Base-by-base conservation (phyloP, 2,113 vertebrate species). In the Anolis sagrei region DNA sequence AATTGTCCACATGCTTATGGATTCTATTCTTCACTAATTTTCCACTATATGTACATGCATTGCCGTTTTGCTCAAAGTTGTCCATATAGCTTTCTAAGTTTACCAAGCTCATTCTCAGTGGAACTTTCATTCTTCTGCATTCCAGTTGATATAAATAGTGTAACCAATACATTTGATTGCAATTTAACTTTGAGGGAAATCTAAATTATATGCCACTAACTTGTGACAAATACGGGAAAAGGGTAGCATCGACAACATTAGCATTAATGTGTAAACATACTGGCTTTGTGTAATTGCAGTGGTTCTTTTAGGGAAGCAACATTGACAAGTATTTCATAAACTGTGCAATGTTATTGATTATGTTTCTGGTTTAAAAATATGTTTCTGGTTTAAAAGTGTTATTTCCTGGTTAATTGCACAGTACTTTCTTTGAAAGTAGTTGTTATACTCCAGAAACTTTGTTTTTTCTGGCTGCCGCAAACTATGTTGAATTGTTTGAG, bases 21-120 rank as follows among this genome's bases (percentile, higher is more conserved):
- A n/a, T n/a, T 32, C 21, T 29, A 11, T 77, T 21, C 21, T 85
- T 72, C 62, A 48, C 1, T 73, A 85, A 32, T 92, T 86, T 61
- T 6, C 76, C 32, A 27, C 25, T 49, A 29, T 27, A 49, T 51
- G 49, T 23, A n/a, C 29, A 13, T 6, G 5, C 39, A 49, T 27
- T 49, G 2, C 54, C 49, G 5, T 36, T 48, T 13, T 75, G 44
- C 36, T 7, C 69, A 74, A 11, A 36, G 29, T 4, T 49, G 23
- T 84, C 62, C 27, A 36, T 5, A 7, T 10, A 10, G 29, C 29
- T 68, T 68, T 10, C 64, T 23, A 64, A 18, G 25, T 21, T 23
- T 27, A 25, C 21, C 62, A 61, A 61, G 58, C 6, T 29, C 61
- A 79, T 79, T 66, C 61, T 48, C 62, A 66, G 11, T 3, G n/a